Evolutionary conservation across 2,113 vertebrate species (phyloP).

Genomic region (Neoarius graeffei): DNA sequence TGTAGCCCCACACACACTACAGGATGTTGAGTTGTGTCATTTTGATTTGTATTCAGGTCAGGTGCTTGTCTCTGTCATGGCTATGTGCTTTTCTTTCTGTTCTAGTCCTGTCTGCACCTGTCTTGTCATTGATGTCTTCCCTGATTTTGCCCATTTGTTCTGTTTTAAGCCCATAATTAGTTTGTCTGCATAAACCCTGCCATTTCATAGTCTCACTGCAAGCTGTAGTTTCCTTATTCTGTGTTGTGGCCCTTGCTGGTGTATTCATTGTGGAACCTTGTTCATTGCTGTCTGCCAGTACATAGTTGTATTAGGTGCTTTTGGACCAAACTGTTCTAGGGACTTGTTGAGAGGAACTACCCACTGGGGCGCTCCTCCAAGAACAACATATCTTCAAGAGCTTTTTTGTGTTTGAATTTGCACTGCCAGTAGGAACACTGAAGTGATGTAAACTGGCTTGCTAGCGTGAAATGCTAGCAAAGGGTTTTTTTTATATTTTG

Average conservation of each 20-base stretch:
- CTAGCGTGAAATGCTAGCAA: too few species aligned
- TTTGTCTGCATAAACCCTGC: not conserved
- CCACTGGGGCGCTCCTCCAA: too few species aligned
- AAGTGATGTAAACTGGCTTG: too few species aligned
- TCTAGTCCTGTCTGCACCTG: not conserved
- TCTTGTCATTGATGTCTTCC: not conserved
- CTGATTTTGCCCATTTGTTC: not conserved
- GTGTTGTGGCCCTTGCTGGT: not conserved
- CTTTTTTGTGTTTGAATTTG: too few species aligned
- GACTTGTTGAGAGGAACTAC: too few species aligned
- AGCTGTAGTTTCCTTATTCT: not conserved
- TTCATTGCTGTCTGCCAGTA: not conserved
- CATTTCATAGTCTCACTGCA: not conserved
- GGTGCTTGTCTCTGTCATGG: not conserved
- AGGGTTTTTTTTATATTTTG: too few species aligned
- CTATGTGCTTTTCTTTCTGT: not conserved
- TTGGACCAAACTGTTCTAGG: too few species aligned
- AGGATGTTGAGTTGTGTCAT: not conserved
- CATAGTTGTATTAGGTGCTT: not conserved
- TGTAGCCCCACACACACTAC: not conserved
- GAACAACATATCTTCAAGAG: too few species aligned
- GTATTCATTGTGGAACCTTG: not conserved
- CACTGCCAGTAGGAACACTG: too few species aligned
- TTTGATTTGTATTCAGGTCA: not conserved
- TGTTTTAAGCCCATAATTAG: slow-evolving; percentile 3